Conservation (phyloP, 2,797 vertebrate species). For the Vultur gryphus region DNA sequence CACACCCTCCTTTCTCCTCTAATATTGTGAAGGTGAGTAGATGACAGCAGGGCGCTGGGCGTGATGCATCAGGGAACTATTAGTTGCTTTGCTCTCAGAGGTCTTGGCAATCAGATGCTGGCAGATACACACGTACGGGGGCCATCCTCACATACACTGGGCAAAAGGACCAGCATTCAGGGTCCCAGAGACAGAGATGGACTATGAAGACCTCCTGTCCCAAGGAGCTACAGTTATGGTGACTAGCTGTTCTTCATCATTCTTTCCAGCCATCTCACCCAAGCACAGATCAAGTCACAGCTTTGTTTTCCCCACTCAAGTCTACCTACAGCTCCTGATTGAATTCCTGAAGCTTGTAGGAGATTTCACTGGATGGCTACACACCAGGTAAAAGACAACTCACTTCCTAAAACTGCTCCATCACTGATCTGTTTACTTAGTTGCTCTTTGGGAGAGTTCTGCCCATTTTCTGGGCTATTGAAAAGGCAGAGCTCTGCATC, state of each 20-base stretch:
- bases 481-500: neutral
- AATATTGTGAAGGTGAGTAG: neutral
- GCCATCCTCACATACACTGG: neutral
- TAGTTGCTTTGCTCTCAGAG: neutral
- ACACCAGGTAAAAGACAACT: neutral
- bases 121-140: accelerated
- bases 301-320: neutral
- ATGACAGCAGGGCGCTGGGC: neutral
- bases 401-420: neutral
- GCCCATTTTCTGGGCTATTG: neutral
- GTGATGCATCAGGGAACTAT: neutral
- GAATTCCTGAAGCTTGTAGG: neutral
- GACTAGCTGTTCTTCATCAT: neutral
- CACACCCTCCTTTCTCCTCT: neutral
- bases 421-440: neutral
- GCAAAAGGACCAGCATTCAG: neutral
- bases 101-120: neutral
- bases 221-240: neutral
- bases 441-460: neutral
- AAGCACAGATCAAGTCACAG: neutral
- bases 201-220: neutral
- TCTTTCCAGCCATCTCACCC: neutral
- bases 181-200: neutral
- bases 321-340: neutral
- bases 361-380: neutral